Conservation (phyloP, 2,888 invertebrate genomes). For the Apamea sordens region DNA sequence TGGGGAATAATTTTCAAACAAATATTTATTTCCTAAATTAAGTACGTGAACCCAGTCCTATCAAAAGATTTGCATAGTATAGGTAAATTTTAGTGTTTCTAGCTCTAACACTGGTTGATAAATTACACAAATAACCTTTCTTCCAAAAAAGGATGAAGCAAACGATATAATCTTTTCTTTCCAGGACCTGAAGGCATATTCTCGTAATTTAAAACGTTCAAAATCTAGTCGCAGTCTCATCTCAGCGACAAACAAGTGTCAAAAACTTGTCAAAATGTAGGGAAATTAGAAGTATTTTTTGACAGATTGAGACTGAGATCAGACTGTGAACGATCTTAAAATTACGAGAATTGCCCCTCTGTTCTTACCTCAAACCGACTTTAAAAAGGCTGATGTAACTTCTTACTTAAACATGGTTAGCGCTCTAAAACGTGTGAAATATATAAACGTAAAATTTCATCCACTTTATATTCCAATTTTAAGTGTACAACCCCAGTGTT, state of each 20-base stretch:
- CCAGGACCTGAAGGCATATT: too few relatives aligned
- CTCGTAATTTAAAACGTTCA: too few relatives aligned
- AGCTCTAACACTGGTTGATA: too few relatives aligned
- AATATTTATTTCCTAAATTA: background rate
- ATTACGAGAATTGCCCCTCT: too few relatives aligned
- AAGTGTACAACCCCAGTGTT: constrained; percentile 24
- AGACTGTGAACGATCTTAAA: too few relatives aligned
- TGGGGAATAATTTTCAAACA: too few relatives aligned
- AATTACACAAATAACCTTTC: background rate
- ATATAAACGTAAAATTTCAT: constrained; percentile 7
- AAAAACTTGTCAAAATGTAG: too few relatives aligned
- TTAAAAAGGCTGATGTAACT: background rate
- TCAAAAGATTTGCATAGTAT: background rate
- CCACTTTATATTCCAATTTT: constrained; percentile 55
- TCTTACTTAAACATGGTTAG: background rate
- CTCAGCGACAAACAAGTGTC: too few relatives aligned
- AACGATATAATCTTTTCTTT: background rate
- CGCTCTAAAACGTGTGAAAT: constrained; percentile 7
- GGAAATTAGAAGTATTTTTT: too few relatives aligned
- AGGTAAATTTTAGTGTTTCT: background rate
- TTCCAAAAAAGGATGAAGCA: background rate
- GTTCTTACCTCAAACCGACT: background rate
- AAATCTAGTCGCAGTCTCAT: too few relatives aligned
- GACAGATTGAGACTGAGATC: too few relatives aligned
- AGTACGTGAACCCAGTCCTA: background rate